Evolutionary conservation across 2,113 vertebrate genomes (phyloP), one percentile per base, ranked within the genome.

Genomic region (Aviceda subcristata): DNA sequence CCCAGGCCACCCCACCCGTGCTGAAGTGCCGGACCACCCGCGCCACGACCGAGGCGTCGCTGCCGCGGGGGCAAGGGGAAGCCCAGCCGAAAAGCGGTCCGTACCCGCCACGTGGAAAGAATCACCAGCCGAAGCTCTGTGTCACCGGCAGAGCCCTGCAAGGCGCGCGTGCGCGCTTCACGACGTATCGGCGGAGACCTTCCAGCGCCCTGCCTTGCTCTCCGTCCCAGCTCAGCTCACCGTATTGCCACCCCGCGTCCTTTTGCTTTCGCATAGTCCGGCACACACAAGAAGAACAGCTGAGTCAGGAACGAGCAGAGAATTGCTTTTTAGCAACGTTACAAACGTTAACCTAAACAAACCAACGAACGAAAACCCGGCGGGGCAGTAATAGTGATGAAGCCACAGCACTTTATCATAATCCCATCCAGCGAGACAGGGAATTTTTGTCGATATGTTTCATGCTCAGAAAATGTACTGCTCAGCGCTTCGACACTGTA

Each of bases 361-460:
- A 36, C 32, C 30, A 68, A 46, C 2, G 10, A 87, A 72, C 76
- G 55, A 80, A 82, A 90, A 16, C 32, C 17, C 1, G 0, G 30
- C 3, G 0, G 0, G 6, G 67, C 76, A 48, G 82, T 89, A 96
- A 97, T 16, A 86, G 88, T 57, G 89, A 96, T 91, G 93, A 92
- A 98, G 83, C 39, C 74, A 39, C 3, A 19, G 51, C 43, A 92
- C 46, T 97, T 96, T n/a, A 95, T 97, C 96, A 92, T 93, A 91
- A 97, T 93, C 79, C 46, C 57, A 72, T 80, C 92, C 88, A 93
- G 94, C 14, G 1, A 68, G 73, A 92, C 68, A 78, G 68, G 86
- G 67, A 92, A 85, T 66, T 80, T 89, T 90, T 63, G 78, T 96
- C 90, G 53, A 88, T 60, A 60, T 48, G 43, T 76, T 95, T 96